Conservation (phyloP, 2,113 vertebrate genomes). For the Grammomys surdaster region DNA sequence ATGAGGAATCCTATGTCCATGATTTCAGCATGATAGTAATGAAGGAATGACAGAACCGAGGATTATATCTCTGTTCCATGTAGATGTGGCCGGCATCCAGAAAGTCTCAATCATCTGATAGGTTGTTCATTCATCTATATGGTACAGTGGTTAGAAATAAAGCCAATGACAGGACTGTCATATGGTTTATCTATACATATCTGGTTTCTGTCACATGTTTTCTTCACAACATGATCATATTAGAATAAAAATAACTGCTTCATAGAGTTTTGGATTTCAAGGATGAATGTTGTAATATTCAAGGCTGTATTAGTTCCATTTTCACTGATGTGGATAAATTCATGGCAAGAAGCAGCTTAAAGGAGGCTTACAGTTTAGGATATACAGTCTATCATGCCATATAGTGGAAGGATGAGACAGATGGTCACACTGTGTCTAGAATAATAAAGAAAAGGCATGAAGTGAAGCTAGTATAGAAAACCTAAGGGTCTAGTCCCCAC, state of each 20-base stretch:
- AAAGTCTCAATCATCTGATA: not conserved
- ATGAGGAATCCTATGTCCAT: not conserved
- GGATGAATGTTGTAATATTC: not conserved
- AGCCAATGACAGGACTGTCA: not conserved
- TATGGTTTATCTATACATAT: not conserved
- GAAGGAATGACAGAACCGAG: not conserved
- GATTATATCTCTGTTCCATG: not conserved
- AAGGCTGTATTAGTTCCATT: not conserved
- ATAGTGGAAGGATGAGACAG: not conserved
- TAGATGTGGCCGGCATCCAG: not conserved
- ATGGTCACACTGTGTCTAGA: too few relatives aligned
- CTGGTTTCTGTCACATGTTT: not conserved
- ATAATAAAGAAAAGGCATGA: not conserved
- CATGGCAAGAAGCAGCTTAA: not conserved
- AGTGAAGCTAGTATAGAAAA: not conserved
- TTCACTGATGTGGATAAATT: not conserved
- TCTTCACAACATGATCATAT: not conserved
- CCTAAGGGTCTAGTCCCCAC: not conserved
- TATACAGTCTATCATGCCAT: not conserved
- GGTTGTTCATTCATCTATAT: not conserved
- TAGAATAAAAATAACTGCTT: not conserved
- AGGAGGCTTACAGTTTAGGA: not conserved
- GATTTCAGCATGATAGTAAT: not conserved
- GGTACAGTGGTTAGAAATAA: not conserved
- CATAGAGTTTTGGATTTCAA: not conserved